Evolutionary conservation across 2,113 vertebrate species (phyloP).

Genomic region (Neogale vison): DNA sequence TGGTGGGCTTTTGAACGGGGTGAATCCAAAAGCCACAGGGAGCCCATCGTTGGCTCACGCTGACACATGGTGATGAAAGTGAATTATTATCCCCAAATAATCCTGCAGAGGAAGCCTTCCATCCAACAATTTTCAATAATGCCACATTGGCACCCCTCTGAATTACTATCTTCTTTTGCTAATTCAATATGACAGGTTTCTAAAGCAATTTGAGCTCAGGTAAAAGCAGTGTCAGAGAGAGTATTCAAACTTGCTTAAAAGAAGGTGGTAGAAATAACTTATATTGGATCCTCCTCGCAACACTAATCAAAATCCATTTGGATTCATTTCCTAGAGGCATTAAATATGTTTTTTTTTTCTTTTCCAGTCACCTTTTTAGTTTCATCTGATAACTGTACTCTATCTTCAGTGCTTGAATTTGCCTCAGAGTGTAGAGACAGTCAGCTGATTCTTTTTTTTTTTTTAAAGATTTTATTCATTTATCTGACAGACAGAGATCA

Average conservation of each 20-base stretch:
- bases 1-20: slow-evolving; percentile 33
- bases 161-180: slow-evolving; percentile 75
- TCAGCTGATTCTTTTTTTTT: not conserved
- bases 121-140: slow-evolving; percentile 68
- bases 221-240: slow-evolving; percentile 65
- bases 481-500: no score
- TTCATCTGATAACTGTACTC: not conserved
- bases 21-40: slow-evolving; percentile 56
- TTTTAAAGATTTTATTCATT: no score
- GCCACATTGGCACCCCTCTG: slow-evolving; percentile 64
- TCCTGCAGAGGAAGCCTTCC: slow-evolving; percentile 54
- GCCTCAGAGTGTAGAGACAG: not conserved
- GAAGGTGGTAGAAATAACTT: not conserved
- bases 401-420: slow-evolving; percentile 42
- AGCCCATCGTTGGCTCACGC: slow-evolving; percentile 9
- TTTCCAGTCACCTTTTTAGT: slow-evolving; percentile 47
- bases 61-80: slow-evolving; percentile 42
- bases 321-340: slow-evolving; percentile 51
- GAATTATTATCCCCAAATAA: slow-evolving; percentile 57
- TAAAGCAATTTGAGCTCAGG: slow-evolving; percentile 74
- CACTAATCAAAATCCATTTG: slow-evolving; percentile 26
- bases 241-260: slow-evolving; percentile 38
- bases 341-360: not conserved
- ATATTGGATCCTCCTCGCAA: slow-evolving; percentile 65
- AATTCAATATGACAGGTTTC: slow-evolving; percentile 79